Evolutionary conservation across 2,113 vertebrate species (phyloP).

Genomic region (Pseudorhombus dupliciocellatus): DNA sequence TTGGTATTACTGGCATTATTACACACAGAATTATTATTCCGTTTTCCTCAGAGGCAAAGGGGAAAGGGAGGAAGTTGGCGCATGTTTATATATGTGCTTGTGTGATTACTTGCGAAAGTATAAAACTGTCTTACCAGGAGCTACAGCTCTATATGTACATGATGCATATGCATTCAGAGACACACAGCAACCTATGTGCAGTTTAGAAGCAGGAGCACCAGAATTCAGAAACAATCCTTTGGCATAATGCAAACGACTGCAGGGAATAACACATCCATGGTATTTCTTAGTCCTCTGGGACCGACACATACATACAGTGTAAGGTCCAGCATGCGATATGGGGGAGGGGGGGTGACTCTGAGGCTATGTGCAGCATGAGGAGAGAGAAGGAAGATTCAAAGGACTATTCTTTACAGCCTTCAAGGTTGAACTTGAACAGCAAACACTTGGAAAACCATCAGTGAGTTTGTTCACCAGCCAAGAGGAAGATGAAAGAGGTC

Average conservation of each 20-base stretch:
- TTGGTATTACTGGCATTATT: conserved; percentile 68
- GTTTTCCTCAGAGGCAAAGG: conserved; percentile 52
- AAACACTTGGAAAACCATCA: conserved; percentile 9
- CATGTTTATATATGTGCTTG: not conserved
- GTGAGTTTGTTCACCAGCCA: conserved; percentile 11
- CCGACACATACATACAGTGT: not conserved
- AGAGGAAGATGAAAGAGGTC: conserved; percentile 8
- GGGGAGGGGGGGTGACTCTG: not conserved
- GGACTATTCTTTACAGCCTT: not conserved
- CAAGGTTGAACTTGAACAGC: conserved; percentile 12
- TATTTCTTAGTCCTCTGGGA: not conserved
- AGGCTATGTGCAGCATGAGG: conserved; percentile 7
- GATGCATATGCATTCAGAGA: not conserved
- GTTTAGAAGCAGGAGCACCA: conserved; percentile 11
- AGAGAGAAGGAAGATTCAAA: not conserved
- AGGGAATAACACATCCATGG: not conserved
- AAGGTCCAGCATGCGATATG: not conserved
- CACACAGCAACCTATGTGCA: conserved; percentile 1
- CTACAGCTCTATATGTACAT: not conserved
- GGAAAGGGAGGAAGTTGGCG: conserved; percentile 2
- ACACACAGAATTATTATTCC: conserved; percentile 69
- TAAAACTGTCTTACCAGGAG: not conserved
- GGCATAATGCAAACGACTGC: conserved; percentile 19
- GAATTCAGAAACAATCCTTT: conserved; percentile 9
- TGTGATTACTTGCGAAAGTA: conserved; percentile 2